Percentiles rank a stretch among this genome's conserved stretches.
These are phyloP conservation scores for Spongilla lacustris DNA, from an alignment of 37 sponge, comb jelly and placozoan genomes.

Conservation along the genomic window DNA sequence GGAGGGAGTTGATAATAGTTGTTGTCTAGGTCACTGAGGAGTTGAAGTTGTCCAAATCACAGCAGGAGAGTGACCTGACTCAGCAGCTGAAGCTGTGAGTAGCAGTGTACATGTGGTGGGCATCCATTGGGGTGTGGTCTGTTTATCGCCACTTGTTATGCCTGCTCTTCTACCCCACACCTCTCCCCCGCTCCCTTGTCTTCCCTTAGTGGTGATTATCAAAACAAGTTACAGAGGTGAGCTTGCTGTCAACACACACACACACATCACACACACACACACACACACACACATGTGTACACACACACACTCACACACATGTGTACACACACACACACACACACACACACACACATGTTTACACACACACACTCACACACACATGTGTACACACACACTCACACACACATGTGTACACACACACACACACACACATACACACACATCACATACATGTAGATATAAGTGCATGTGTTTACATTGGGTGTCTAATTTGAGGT, in stretches of 20 bases:
- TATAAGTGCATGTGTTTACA: neutral
- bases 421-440: neutral
- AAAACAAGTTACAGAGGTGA: neutral
- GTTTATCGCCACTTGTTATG: neutral
- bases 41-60: neutral
- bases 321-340: too few relatives aligned
- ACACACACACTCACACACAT: too few relatives aligned
- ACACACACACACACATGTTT: neutral
- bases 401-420: neutral
- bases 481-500: too few relatives aligned
- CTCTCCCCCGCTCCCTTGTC: neutral
- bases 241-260: too few relatives aligned
- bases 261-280: neutral
- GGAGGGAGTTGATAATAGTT: neutral
- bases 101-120: too few relatives aligned
- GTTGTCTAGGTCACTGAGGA: neutral
- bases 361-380: neutral
- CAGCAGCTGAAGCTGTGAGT: neutral
- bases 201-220: neutral
- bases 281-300: too few relatives aligned
- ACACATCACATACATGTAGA: neutral
- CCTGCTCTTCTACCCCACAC: neutral
- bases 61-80: neutral
- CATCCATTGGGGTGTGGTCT: too few relatives aligned
- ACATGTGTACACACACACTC: neutral